Conservation (phyloP, 2,113 vertebrate species). For the Rhodinocichla rosea region DNA sequence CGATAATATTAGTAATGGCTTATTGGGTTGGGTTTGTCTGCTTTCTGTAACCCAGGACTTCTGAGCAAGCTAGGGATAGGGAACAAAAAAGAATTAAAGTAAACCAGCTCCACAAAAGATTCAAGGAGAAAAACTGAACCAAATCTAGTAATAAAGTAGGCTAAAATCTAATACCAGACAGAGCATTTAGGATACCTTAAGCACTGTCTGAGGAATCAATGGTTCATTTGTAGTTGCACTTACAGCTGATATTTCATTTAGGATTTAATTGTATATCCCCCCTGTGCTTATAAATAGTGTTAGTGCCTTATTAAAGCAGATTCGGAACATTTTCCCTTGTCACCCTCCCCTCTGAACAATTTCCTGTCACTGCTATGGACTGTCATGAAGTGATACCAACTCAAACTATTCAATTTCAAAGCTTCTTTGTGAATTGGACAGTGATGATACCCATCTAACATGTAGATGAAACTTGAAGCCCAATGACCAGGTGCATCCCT, state of each 20-base stretch:
- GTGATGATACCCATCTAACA: background rate
- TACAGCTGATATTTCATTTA: background rate
- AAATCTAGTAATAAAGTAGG: background rate
- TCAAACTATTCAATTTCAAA: background rate
- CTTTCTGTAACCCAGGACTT: background rate
- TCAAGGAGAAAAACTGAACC: background rate
- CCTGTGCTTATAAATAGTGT: background rate
- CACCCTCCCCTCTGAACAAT: background rate
- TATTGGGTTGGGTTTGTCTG: background rate
- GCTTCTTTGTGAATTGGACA: background rate
- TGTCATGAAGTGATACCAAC: background rate
- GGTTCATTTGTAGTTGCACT: background rate
- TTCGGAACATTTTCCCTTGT: background rate
- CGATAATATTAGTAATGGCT: background rate
- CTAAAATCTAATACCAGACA: background rate
- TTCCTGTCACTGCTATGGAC: background rate
- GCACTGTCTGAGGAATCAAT: background rate
- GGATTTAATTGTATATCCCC: background rate
- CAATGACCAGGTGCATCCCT: background rate
- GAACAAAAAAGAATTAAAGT: background rate
- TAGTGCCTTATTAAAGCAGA: slow-evolving; percentile 10
- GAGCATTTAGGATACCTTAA: background rate
- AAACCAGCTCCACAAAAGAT: background rate
- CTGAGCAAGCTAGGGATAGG: background rate
- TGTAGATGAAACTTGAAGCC: background rate